Evolutionary conservation across 53 echinoderm and acorn worm species (phyloP).

Genomic region (Crossaster papposus): DNA sequence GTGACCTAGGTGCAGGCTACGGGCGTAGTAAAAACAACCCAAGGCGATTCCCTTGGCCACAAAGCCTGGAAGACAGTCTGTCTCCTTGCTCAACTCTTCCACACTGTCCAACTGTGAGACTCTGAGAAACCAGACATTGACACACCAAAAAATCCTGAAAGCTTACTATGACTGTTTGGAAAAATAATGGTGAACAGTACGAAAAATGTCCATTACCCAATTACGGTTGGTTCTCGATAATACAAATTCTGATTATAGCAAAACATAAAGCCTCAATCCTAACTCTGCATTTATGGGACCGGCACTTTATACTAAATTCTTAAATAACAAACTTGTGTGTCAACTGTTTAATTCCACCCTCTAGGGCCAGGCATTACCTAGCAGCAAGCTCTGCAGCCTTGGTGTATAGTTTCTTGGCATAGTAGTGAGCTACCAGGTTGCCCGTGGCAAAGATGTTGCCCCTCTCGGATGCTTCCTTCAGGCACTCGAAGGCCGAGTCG

Average conservation of each 20-base stretch:
- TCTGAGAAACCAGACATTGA: conserved; percentile 53
- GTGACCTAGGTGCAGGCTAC: conserved; percentile 90
- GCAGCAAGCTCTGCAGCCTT: conserved; percentile 94
- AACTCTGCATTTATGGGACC: too few species aligned
- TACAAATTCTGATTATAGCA: too few species aligned
- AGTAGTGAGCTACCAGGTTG: conserved; percentile 89
- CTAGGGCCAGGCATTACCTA: conserved; percentile 59
- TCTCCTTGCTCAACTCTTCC: conserved; percentile 72
- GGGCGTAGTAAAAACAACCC: conserved; percentile 94
- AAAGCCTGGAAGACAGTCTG: conserved; percentile 90
- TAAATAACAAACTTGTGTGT: too few species aligned
- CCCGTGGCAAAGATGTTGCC: conserved; percentile 97
- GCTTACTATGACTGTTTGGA: not conserved
- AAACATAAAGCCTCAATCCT: too few species aligned
- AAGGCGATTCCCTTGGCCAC: conserved; percentile 91
- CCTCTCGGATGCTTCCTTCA: conserved; percentile 90
- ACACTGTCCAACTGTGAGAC: conserved; percentile 79
- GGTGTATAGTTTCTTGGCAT: conserved; percentile 87
- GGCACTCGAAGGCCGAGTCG: conserved; percentile 90
- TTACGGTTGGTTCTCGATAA: too few species aligned
- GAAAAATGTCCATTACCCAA: too few species aligned
- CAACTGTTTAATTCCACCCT: too few species aligned
- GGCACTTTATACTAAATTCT: too few species aligned
- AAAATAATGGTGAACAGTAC: too few species aligned
- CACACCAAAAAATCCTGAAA: not conserved